Base-by-base conservation (phyloP, 2,888 invertebrate species). In the Mimumesa dahlbomi region DNA sequence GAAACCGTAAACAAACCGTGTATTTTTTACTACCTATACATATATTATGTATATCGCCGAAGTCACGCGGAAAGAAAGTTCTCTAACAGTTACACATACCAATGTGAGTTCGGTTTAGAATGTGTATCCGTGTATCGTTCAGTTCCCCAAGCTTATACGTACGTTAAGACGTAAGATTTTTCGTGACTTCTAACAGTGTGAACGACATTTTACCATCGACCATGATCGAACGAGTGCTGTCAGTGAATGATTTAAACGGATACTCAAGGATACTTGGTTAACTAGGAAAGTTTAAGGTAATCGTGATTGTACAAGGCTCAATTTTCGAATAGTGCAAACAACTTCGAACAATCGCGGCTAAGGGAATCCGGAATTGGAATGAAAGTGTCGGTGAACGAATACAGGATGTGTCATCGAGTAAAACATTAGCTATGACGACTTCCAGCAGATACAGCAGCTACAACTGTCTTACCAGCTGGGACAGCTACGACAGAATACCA, bases 381-480 rank as follows among this genome's bases (percentile, higher is more conserved):
- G n/a, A n/a, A 42, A 29, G 31, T 22, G 45, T 46, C 46, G 45
- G 13, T 49, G 49, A 42, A 21, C 43, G 66, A 53, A 43, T 62
- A 56, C 56, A 59, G 25, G 40, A 78, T 74, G 72, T 52, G 69
- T 36, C 69, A 70, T 69, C 69, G 57, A 76, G 58, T 67, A 74
- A 74, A 59, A 77, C 70, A 77, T 53, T 82, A 84, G 83, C 84
- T 78, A 94, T 94, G 94, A 92, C 93, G 82, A 90, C 91, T 84
- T 93, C 94, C 82, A 95, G 94, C 91, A 93, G 95, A 91, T 95
- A 96, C 92, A 95, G 94, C 90, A 96, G 96, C 70, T 96, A 96
- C 91, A 96, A 96, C 91, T 96, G 96, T 90, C 92, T 96, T 87
- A 95, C 95, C 74, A 95, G 95, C 89, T 96, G 96, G 96, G 96